Base-by-base conservation (phyloP, 2,797 vertebrate species). In the Epinephelus awoara region DNA sequence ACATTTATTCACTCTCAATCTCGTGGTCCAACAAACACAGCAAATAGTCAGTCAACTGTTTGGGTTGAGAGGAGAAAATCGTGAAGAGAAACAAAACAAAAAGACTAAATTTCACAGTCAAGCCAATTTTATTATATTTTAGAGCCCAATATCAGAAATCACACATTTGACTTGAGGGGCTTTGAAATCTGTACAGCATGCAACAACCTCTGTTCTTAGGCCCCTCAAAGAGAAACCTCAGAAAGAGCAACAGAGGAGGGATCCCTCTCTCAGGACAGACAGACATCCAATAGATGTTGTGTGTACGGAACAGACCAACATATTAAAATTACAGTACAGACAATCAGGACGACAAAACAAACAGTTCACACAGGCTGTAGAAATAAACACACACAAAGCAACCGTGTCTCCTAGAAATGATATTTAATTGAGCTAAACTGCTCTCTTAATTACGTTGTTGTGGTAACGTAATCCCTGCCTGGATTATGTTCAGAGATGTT, bases 1-100 rank as follows among this genome's bases (percentile, higher is more conserved):
- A 0, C 74, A 62, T 47, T 61, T 51, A 25, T 55, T 62, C 74
- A 68, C 40, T 9, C 51, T 38, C 74, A 76, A 52, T 59, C 63
- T 75, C 66, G 54, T 14, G 25, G 57, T 27, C 1, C 74, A 76
- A 23, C 57, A 75, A 62, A 61, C 55, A 19, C 56, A 47, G 55
- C 25, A 63, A 54, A 46, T 38, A 54, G 50, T 9, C 57, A 29
- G 42, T 4, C 21, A 25, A 15, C 2, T 54, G 51, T 54, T 54
- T 54, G 21, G 51, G 23, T 21, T 5, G 12, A 51, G 11, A n/a
- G 4, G n/a, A 51, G n/a, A 21, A 51, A 51, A n/a, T 50, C 49
- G 13, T 51, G 50, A 21, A 13, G 5, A 23, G 2, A 52, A 9
- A 50, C 18, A 50, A 50, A 52, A 14, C 50, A 21, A 52, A 52